A percentile compares a stretch with the other conserved stretches of the same genome.
Evolutionary conservation across 1,140 invertebrate genomes (phyloP).

Genomic region (Drosophila pectinifera): DNA sequence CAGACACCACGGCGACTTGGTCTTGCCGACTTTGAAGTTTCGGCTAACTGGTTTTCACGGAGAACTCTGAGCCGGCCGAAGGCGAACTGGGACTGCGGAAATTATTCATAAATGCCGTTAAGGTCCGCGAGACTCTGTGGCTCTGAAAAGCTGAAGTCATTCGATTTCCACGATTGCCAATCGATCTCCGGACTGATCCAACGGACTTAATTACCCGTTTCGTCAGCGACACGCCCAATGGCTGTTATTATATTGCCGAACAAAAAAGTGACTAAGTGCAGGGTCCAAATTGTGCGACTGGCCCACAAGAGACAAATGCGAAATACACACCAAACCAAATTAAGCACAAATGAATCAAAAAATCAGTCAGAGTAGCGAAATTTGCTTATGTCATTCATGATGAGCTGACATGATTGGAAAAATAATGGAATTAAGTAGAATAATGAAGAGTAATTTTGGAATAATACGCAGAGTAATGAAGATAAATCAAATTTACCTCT

Average conservation of each 20-base stretch:
- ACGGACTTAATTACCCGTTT: slow-evolving; percentile 42
- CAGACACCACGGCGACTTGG: slow-evolving; percentile 40
- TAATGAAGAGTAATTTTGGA: no score
- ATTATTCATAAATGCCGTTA: slow-evolving; percentile 40
- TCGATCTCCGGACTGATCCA: slow-evolving; percentile 21
- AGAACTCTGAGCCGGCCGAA: slow-evolving; percentile 26
- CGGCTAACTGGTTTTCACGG: slow-evolving; percentile 23
- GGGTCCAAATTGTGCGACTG: slow-evolving; percentile 15
- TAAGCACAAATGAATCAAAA: slow-evolving; percentile 42
- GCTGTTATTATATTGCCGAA: slow-evolving; percentile 6
- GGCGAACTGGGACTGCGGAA: slow-evolving; percentile 31
- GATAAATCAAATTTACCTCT: neutral
- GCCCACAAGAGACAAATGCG: slow-evolving; percentile 28
- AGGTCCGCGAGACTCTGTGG: neutral
- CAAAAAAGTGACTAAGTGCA: slow-evolving; percentile 34
- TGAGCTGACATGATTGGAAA: neutral
- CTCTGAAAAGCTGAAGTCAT: slow-evolving; percentile 2
- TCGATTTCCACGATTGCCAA: slow-evolving; percentile 8
- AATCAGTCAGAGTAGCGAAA: slow-evolving; percentile 7
- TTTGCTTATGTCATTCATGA: slow-evolving; percentile 30
- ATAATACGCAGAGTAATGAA: neutral
- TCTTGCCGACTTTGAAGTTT: slow-evolving; percentile 38
- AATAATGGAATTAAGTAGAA: neutral
- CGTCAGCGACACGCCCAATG: slow-evolving; percentile 40
- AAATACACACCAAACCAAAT: slow-evolving; percentile 56